A percentile compares a stretch with the other conserved stretches of the same genome.
These are phyloP conservation scores for Ammodytes marinus DNA, from an alignment of 2,113 vertebrate genomes.

Conservation along the genomic window DNA sequence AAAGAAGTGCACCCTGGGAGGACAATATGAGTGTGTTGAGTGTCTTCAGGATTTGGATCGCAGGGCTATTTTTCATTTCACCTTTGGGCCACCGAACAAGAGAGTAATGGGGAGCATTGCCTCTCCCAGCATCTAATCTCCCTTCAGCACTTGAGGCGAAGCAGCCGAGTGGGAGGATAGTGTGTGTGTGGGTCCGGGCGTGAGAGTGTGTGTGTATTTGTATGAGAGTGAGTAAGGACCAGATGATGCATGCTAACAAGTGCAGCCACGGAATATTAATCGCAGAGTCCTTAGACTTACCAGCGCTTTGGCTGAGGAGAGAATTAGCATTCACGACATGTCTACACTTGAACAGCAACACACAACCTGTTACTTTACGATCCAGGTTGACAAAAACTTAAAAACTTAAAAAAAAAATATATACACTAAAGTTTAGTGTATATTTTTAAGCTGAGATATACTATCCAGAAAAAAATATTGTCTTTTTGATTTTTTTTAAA, in stretches of 20 bases:
- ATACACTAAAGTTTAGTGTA: too few species aligned
- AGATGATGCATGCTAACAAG: slow-evolving; percentile 82
- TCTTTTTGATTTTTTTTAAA: slow-evolving; percentile 3
- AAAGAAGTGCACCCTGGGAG: slow-evolving; percentile 80
- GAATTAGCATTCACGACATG: slow-evolving; percentile 69
- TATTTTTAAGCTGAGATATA: slow-evolving; percentile 5
- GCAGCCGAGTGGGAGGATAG: slow-evolving; percentile 67
- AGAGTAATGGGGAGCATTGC: slow-evolving; percentile 86
- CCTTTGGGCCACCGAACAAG: slow-evolving; percentile 86
- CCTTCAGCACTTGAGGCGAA: slow-evolving; percentile 80
- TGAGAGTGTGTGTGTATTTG: slow-evolving; percentile 47
- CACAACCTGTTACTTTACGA: slow-evolving; percentile 36
- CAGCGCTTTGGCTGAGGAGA: slow-evolving; percentile 57
- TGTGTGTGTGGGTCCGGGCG: slow-evolving; percentile 30
- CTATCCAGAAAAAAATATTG: neutral
- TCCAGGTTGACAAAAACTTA: too few species aligned
- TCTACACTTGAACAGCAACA: slow-evolving; percentile 43
- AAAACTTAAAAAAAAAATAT: too few species aligned
- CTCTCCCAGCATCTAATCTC: slow-evolving; percentile 87
- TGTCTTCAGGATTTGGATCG: slow-evolving; percentile 89
- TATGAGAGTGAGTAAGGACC: slow-evolving; percentile 64
- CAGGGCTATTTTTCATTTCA: slow-evolving; percentile 90
- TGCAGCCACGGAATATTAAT: slow-evolving; percentile 86
- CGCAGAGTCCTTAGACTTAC: slow-evolving; percentile 68
- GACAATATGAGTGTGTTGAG: slow-evolving; percentile 87